A percentile compares a stretch with the other conserved stretches of the same genome.
These are phyloP conservation scores for Halcyon badia DNA, from an alignment of 2,797 vertebrate species.

Conservation along the genomic window DNA sequence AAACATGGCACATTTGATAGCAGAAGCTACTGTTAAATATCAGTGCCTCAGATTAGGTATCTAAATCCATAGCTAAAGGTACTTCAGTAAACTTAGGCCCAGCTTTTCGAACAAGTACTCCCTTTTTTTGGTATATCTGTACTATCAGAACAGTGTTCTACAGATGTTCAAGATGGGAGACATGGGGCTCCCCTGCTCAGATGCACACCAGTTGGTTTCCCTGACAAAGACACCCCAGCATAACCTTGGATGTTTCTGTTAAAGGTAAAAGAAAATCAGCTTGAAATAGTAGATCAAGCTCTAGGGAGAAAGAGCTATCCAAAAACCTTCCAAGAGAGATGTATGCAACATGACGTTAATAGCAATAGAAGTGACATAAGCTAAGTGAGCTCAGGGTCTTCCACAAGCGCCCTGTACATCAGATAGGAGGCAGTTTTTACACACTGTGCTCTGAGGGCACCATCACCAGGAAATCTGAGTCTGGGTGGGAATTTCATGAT, in stretches of 20 bases:
- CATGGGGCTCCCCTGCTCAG: background rate
- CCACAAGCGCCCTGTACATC: background rate
- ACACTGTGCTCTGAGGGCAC: background rate
- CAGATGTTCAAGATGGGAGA: accelerated
- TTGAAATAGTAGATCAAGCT: background rate
- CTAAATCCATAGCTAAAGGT: background rate
- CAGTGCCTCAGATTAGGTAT: background rate
- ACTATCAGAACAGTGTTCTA: background rate
- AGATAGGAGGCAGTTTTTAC: background rate
- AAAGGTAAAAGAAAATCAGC: background rate
- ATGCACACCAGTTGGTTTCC: background rate
- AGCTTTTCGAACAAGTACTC: background rate
- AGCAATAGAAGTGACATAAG: background rate
- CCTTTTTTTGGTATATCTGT: accelerated
- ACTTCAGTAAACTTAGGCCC: background rate
- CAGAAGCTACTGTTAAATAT: background rate
- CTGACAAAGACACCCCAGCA: background rate
- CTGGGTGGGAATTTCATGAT: background rate
- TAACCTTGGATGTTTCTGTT: background rate
- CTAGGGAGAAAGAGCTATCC: background rate
- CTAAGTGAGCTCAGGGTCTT: background rate
- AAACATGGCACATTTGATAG: background rate
- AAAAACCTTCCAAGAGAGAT: background rate
- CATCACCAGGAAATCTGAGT: background rate
- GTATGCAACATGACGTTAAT: accelerated